phyloP scores from a whole-genome alignment of 2,888 invertebrate species.

The Scaptomyza reducta region DNA sequence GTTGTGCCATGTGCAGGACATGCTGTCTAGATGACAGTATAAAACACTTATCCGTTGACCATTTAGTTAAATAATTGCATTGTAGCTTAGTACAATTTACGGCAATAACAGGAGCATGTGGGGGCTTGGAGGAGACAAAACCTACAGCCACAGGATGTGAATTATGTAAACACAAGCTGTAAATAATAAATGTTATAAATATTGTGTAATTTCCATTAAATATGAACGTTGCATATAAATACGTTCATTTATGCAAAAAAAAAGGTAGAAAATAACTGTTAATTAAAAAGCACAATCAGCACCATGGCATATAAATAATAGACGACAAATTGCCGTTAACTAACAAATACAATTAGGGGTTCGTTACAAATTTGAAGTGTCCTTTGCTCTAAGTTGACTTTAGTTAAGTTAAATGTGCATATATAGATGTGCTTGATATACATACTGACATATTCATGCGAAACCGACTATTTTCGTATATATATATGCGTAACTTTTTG shows the following conservation, averaged over 20 bases:
- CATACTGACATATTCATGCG: too few relatives aligned
- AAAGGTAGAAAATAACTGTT: too few relatives aligned
- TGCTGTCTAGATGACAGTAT: conserved; percentile 20
- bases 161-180: conserved; percentile 39
- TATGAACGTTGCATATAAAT: conserved; percentile 24
- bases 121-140: conserved; percentile 28
- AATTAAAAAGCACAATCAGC: too few relatives aligned
- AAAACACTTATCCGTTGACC: conserved; percentile 48
- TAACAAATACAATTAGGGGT: not conserved
- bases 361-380: not conserved
- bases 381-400: too few relatives aligned
- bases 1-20: conserved; percentile 18
- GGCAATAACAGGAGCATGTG: not conserved
- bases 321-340: not conserved
- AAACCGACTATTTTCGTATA: too few relatives aligned
- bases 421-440: too few relatives aligned
- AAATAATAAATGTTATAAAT: conserved; percentile 50
- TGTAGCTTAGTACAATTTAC: conserved; percentile 58
- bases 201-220: conserved; percentile 35
- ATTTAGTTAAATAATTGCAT: conserved; percentile 70
- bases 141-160: conserved; percentile 12
- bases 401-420: too few relatives aligned
- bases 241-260: too few relatives aligned
- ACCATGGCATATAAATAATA: too few relatives aligned
- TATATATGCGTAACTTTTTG: too few relatives aligned